Conservation (phyloP, 2,888 invertebrate species). For the Drosophila picticornis region DNA sequence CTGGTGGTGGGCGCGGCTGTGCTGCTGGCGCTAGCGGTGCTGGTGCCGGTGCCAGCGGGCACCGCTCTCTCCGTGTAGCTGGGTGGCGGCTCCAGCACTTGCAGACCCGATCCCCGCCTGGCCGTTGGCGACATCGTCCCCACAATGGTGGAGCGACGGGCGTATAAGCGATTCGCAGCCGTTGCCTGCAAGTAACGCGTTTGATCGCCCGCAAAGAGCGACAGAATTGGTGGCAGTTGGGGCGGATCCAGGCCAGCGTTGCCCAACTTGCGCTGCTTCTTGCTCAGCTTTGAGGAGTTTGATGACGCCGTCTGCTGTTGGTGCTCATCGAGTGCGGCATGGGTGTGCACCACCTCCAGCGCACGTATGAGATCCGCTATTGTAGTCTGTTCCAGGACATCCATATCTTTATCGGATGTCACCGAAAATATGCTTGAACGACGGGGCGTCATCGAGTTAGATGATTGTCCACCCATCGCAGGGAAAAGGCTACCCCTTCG, state of each 20-base stretch:
- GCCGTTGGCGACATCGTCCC: slow-evolving; percentile 73
- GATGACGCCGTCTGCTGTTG: slow-evolving; percentile 56
- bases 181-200: slow-evolving; percentile 68
- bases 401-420: slow-evolving; percentile 81
- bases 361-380: slow-evolving; percentile 93
- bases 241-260: slow-evolving; percentile 86
- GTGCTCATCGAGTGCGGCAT: slow-evolving; percentile 83
- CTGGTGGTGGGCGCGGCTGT: not conserved
- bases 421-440: slow-evolving; percentile 83
- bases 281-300: slow-evolving; percentile 35
- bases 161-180: slow-evolving; percentile 80
- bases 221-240: slow-evolving; percentile 85
- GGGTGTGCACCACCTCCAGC: slow-evolving; percentile 89
- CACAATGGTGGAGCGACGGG: slow-evolving; percentile 83
- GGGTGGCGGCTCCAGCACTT: slow-evolving; percentile 82
- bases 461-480: slow-evolving; percentile 19
- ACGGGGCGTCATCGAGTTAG: slow-evolving; percentile 52
- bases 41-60: not conserved
- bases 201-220: slow-evolving; percentile 85
- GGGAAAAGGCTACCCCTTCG: slow-evolving; percentile 83
- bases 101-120: slow-evolving; percentile 58
- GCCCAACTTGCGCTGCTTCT: slow-evolving; percentile 86
- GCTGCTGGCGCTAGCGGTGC: not conserved
- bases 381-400: slow-evolving; percentile 92
- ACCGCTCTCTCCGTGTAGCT: slow-evolving; percentile 78